Conservation (phyloP, 2,113 vertebrate species). For the Regulus satrapa region DNA sequence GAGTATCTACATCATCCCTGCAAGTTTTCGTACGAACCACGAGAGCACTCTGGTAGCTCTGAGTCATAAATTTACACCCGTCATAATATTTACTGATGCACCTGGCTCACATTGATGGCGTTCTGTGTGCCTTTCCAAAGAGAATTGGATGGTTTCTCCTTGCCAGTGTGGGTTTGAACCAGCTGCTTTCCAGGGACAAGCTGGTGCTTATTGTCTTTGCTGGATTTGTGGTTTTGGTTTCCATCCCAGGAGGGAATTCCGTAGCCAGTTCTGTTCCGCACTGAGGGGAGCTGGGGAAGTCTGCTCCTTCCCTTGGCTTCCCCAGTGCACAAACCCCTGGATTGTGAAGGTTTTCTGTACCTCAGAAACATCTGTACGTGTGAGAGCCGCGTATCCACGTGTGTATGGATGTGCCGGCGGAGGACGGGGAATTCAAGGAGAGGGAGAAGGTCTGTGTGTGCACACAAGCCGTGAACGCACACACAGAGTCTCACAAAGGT, state of each 20-base stretch:
- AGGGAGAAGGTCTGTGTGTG: slow-evolving; percentile 7
- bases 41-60: not conserved
- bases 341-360: not conserved
- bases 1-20: not conserved
- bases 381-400: not conserved
- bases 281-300: not conserved
- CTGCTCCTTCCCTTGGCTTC: not conserved
- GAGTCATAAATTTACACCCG: not conserved
- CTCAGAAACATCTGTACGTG: not conserved
- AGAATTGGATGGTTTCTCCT: not conserved
- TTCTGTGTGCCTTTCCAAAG: not conserved
- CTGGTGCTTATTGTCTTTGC: not conserved
- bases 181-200: not conserved
- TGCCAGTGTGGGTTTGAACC: not conserved
- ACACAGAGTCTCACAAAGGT: not conserved
- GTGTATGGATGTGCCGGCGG: not conserved
- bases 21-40: not conserved
- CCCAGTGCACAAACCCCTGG: not conserved
- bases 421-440: not conserved
- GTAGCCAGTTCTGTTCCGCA: not conserved
- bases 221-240: not conserved
- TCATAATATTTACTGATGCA: not conserved
- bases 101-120: not conserved
- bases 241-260: not conserved
- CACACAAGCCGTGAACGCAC: not conserved